Percentiles rank a stretch among this genome's conserved stretches.
phyloP scores from a whole-genome alignment of 2,113 vertebrate genomes.

The Notothenia rossii region DNA sequence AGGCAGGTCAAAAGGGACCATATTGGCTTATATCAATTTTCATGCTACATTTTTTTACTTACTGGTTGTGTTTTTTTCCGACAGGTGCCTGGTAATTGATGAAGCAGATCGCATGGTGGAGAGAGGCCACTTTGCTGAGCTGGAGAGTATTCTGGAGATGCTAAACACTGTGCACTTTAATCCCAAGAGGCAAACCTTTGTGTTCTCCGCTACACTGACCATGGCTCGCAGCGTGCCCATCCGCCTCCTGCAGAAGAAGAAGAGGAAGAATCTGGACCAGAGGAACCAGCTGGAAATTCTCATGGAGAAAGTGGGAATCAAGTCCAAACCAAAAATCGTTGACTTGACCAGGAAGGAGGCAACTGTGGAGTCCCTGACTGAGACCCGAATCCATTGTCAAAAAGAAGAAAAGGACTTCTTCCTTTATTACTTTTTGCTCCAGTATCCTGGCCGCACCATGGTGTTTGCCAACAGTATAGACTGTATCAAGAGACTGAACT shows the following conservation, averaged over 20 bases:
- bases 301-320: conserved; percentile 93
- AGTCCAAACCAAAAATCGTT: conserved; percentile 93
- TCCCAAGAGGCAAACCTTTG: conserved; percentile 91
- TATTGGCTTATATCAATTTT: not conserved
- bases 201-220: conserved; percentile 97
- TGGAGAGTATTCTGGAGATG: conserved; percentile 93
- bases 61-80: not conserved
- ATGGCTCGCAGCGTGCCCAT: conserved; percentile 88
- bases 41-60: not conserved
- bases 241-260: conserved; percentile 91
- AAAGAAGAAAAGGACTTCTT: conserved; percentile 94
- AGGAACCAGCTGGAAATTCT: conserved; percentile 90
- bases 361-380: conserved; percentile 93
- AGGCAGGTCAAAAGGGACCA: not conserved
- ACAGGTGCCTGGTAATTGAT: conserved; percentile 95
- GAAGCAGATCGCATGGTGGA: conserved; percentile 98
- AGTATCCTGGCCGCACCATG: conserved; percentile 94
- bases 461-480: conserved; percentile 99
- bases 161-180: conserved; percentile 91
- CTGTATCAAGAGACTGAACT: conserved; percentile 93
- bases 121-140: conserved; percentile 94
- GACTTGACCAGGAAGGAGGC: conserved; percentile 95
- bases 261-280: conserved; percentile 88
- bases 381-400: conserved; percentile 93
- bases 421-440: conserved; percentile 96